Evolutionary conservation across 2,888 invertebrate species (phyloP), one percentile per base, ranked within the genome.

Genomic region (Yponomeuta malinellus): DNA sequence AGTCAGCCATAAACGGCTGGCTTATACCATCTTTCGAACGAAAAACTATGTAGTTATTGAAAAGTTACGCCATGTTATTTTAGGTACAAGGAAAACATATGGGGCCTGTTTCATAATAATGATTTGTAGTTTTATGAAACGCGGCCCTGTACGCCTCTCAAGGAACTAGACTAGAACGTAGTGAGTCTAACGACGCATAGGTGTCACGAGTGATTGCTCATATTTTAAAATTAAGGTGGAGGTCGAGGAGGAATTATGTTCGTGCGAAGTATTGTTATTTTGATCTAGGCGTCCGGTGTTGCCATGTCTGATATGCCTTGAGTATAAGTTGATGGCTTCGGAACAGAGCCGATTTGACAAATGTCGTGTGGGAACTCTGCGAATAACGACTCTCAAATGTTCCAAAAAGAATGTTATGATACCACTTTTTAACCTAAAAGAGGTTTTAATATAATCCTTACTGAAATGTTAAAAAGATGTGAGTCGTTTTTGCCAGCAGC

Each of bases 161-260:
- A 43, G 43, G 43, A 43, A 8, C 43, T 43, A 43, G 6, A 43
- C 8, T 43, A 43, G 8, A 43, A 1, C 63, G 15, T 63, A 63
- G 63, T 63, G 15, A 4, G n/a, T 4, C 10, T n/a, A 63, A n/a
- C 9, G 29, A 10, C 64, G 64, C 29, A 29, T 29, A 64, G 29
- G 31, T 64, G 64, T 29, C 29, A 64, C 64, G 31, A 64, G 63
- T 23, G 64, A 64, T 59, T 64, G 64, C 64, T 64, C 64, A 64
- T 15, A 23, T 64, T 64, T 0, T 64, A 29, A 31, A 64, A 23
- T 64, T 64, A 10, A 64, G 5, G 29, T 64, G 10, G 64, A 29
- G 64, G 29, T 64, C 31, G 64, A 29, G 64, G 31, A 10, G 52
- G 15, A 12, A 59, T 59, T 59, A 59, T 12, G 43, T 8, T 8